These are phyloP conservation scores for Cydia splendana DNA, from an alignment of 1,140 invertebrate species.

Conservation along the genomic window DNA sequence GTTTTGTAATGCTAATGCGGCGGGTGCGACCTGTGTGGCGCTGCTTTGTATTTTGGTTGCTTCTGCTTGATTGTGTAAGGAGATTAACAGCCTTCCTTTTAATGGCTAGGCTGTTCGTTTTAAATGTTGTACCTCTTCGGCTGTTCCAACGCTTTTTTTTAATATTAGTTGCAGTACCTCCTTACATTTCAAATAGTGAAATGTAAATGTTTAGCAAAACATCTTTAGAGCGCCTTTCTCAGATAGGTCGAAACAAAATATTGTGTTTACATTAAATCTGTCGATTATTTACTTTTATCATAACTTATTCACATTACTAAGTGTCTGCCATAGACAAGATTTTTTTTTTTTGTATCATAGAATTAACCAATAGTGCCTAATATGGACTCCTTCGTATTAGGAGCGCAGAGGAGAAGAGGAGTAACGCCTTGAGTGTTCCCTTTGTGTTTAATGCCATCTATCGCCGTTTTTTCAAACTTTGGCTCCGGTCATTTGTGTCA, in stretches of 20 bases:
- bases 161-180: background rate
- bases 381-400: constrained; percentile 53
- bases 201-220: no score
- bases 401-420: constrained; percentile 36
- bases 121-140: background rate
- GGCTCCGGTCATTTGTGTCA: background rate
- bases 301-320: background rate
- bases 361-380: constrained; percentile 53
- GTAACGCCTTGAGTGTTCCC: background rate
- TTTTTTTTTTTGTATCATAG: constrained; percentile 9
- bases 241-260: background rate
- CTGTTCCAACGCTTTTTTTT: background rate
- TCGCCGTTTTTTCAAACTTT: constrained; percentile 18
- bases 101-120: background rate
- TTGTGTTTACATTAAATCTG: background rate
- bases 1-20: constrained; percentile 60
- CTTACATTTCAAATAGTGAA: no score
- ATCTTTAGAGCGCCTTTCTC: no score
- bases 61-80: constrained; percentile 33
- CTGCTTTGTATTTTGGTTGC: constrained; percentile 45
- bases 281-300: background rate
- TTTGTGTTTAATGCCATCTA: constrained; percentile 40
- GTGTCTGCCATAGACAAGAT: background rate
- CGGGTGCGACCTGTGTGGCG: constrained; percentile 27
- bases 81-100: constrained; percentile 7